Evolutionary conservation across 2,113 vertebrate genomes (phyloP), one percentile per base, ranked within the genome.

Genomic region (Cnemophilus loriae): DNA sequence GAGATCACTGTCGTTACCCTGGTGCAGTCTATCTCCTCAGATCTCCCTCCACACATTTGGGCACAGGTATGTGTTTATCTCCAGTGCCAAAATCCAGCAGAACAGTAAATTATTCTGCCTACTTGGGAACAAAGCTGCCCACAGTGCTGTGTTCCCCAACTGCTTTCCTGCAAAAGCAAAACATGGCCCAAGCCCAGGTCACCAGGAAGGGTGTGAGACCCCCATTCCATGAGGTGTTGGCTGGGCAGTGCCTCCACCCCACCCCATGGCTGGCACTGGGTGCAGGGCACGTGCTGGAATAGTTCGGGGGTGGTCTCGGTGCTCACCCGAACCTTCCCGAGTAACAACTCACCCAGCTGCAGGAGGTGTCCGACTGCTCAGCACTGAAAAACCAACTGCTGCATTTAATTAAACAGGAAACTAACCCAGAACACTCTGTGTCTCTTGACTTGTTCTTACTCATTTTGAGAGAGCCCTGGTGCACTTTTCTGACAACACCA

Each of bases 221-320:
- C 20, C 24, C 16, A 3, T 17, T 1, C 7, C 30, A 20, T 0
- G 22, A 27, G 17, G 15, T 27, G 49, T 6, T 3, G 17, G 13
- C 19, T 1, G 21, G 4, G 57, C 47, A 9, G 46, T 0, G n/a
- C 44, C 10, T 4, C 28, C 39, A 19, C 42, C 41, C 8, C 2
- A 0, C 22, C 15, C 44, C 60, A 3, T 3, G 10, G 21, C 32
- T 9, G 35, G 49, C 13, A 1, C 23, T 6, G 42, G 5, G 7
- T 9, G 14, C 32, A 16, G 44, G 2, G 19, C n/a, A 3, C 0
- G 6, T 10, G 57, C 33, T 22, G 61, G 26, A 6, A 10, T 0
- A 3, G 24, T 2, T 7, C 8, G 1, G 33, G 63, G 18, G 3
- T 7, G 59, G 2, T 7, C 27, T 17, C 8, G 0, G 30, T 4